Base-by-base conservation (phyloP, 2,113 vertebrate species). In the Columba janthina region DNA sequence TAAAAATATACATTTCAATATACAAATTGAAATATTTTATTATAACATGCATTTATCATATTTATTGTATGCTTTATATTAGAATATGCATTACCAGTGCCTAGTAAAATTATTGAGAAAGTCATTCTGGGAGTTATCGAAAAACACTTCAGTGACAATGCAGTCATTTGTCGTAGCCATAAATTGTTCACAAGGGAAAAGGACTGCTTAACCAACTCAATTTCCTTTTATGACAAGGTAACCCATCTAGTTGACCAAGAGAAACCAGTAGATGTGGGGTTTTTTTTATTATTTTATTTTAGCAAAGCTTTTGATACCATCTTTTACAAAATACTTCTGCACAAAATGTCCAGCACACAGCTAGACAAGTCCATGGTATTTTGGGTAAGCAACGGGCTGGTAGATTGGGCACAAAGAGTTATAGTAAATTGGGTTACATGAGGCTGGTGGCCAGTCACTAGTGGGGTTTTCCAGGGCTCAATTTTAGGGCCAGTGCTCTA, bases 391-490 rank as follows among this genome's bases (percentile, higher is more conserved):
- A 79, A 46, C 1, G 51, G 40, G 20, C 21, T 64, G 34, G 34
- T 0, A 1, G 14, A 20, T 32, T 0, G 2, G 48, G 7, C 34
- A 48, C 8, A 48, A 61, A 53, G 22, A 36, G 22, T 38, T 64
- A 32, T 2, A 64, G 31, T 8, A 77, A 73, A 58, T 12, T 25
- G 9, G 9, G 13, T 32, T 34, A 31, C 17, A 64, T 26, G 31
- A 85, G 12, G 22, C 11, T 28, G 12, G 5, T 6, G 3, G 15
- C 12, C 15, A 46, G 40, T 57, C 56, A 77, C 14, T 6, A 42
- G 32, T 20, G 36, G 36, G 10, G 10, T 25, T 72, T 12, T 22
- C 12, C 15, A 38, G 36, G 12, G 22, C 32, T 60, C 1, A 4
- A 16, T 46, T 53, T 32, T 36, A 60, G 21, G 36, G 19, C 10